Conservation (phyloP, 1,140 invertebrate genomes). For the Carposina sasakii region DNA sequence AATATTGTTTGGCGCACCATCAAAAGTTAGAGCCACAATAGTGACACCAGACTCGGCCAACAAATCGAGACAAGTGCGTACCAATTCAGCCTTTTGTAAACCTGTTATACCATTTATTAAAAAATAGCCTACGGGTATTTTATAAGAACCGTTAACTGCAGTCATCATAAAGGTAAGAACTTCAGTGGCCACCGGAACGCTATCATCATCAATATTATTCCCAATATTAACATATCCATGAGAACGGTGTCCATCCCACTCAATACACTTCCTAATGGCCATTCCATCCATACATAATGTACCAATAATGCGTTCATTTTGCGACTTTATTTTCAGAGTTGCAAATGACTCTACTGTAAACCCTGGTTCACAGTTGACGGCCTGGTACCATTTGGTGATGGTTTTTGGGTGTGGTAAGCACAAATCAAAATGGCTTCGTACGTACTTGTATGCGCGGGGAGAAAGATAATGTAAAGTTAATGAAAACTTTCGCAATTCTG, state of each 20-base stretch:
- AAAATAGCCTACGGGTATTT: slow-evolving; percentile 50
- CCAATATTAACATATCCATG: slow-evolving; percentile 25
- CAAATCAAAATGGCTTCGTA: slow-evolving; percentile 25
- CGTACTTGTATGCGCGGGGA: slow-evolving; percentile 30
- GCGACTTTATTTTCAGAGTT: slow-evolving; percentile 6
- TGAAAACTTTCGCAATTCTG: slow-evolving; percentile 30
- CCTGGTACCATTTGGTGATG: slow-evolving; percentile 35
- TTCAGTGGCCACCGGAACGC: slow-evolving; percentile 27
- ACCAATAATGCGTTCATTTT: slow-evolving; percentile 13
- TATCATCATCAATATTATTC: slow-evolving; percentile 14
- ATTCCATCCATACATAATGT: slow-evolving; percentile 36
- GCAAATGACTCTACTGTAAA: slow-evolving; percentile 27
- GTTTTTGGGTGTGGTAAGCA: slow-evolving; percentile 30
- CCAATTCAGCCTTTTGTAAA: slow-evolving; percentile 23
- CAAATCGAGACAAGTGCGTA: slow-evolving; percentile 16
- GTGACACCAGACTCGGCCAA: slow-evolving; percentile 7
- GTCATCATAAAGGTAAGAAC: slow-evolving; percentile 41
- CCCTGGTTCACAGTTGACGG: slow-evolving; percentile 27
- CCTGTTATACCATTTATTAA: slow-evolving; percentile 29
- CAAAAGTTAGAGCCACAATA: slow-evolving; percentile 12
- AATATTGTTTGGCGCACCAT: slow-evolving; percentile 11
- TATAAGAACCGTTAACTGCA: slow-evolving; percentile 36
- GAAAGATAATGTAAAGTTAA: slow-evolving; percentile 39
- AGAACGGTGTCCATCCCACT: slow-evolving; percentile 26
- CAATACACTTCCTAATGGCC: slow-evolving; percentile 29